These are phyloP conservation scores for Bombyx mandarina DNA, from an alignment of 1,140 invertebrate genomes.

Conservation along the genomic window DNA sequence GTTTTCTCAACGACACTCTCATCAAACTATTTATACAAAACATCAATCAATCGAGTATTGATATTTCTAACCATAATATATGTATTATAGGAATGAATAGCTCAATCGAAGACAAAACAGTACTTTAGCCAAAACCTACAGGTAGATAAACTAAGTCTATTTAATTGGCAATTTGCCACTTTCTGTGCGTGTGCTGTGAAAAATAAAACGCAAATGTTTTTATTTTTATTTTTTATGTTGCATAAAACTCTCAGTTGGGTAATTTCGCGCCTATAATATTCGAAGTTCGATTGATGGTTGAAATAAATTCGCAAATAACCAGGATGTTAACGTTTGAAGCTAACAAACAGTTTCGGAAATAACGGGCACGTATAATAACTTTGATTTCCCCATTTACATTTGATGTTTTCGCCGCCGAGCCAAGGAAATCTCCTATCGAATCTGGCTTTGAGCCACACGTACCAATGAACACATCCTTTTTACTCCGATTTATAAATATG, in stretches of 20 bases:
- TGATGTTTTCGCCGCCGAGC: background rate
- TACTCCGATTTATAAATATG: conserved; percentile 4
- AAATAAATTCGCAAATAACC: conserved; percentile 9
- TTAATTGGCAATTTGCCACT: conserved; percentile 34
- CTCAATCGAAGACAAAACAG: conserved; percentile 27
- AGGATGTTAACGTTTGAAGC: conserved; percentile 13
- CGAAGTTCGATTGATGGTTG: conserved; percentile 9
- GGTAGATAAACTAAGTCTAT: conserved; percentile 31
- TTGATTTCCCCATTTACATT: conserved; percentile 1
- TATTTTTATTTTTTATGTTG: conserved; percentile 2
- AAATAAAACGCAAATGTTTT: conserved; percentile 16
- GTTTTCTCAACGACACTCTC: too few species aligned
- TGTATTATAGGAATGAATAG: conserved; percentile 25
- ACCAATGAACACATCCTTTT: conserved; percentile 6
- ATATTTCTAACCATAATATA: background rate
- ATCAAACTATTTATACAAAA: background rate
- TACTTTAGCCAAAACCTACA: conserved; percentile 40
- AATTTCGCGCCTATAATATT: conserved; percentile 11
- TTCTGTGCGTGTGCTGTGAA: conserved; percentile 21
- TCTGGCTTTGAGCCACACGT: conserved; percentile 5
- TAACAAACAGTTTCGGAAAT: conserved; percentile 3
- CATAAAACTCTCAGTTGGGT: conserved; percentile 7
- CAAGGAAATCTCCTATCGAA: background rate
- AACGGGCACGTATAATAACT: background rate
- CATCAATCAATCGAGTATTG: conserved; percentile 4